Percentiles rank a stretch among this genome's conserved stretches.
phyloP scores from a whole-genome alignment of 2,797 vertebrate genomes.

The Tiaroga cobitis region DNA sequence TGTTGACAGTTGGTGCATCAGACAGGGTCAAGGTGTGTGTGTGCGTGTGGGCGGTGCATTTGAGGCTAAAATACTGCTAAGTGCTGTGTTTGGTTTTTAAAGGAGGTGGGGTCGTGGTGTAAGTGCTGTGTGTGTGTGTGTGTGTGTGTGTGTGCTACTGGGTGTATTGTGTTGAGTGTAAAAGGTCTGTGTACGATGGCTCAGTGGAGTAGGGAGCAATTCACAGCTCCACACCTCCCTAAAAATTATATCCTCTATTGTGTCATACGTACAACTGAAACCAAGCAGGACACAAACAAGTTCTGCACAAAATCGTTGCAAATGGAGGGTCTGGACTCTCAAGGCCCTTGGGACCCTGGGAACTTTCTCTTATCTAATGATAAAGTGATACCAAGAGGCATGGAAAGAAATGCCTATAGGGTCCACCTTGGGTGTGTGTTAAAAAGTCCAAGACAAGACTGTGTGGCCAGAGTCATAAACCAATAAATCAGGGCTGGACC shows the following conservation, averaged over 20 bases:
- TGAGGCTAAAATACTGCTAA: slow-evolving; percentile 42
- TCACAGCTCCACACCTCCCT: slow-evolving; percentile 26
- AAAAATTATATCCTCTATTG: slow-evolving; percentile 44
- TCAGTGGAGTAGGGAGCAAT: slow-evolving; percentile 37
- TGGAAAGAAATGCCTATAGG: not conserved
- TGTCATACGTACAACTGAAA: slow-evolving; percentile 27
- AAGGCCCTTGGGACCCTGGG: not conserved
- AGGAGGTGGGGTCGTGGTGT: slow-evolving; percentile 26
- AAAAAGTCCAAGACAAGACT: slow-evolving; percentile 10
- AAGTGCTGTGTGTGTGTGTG: slow-evolving; percentile 31
- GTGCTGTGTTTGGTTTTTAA: slow-evolving; percentile 47
- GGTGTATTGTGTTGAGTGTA: slow-evolving; percentile 43
- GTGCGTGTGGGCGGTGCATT: slow-evolving; percentile 11
- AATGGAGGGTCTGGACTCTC: slow-evolving; percentile 42
- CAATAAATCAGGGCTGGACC: slow-evolving; percentile 36
- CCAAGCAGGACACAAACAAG: slow-evolving; percentile 39
- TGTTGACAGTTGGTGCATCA: slow-evolving; percentile 1
- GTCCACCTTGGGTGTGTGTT: slow-evolving; percentile 26
- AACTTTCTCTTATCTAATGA: no score
- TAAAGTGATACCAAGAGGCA: slow-evolving; percentile 13
- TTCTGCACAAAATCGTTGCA: slow-evolving; percentile 17
- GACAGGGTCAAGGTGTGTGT: slow-evolving; percentile 24
- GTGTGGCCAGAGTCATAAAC: not conserved
- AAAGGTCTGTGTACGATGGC: slow-evolving; percentile 27
- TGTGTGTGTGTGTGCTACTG: slow-evolving; percentile 5